Evolutionary conservation across 2,888 invertebrate genomes (phyloP).

Genomic region (Xestoiulus laeticollis): DNA sequence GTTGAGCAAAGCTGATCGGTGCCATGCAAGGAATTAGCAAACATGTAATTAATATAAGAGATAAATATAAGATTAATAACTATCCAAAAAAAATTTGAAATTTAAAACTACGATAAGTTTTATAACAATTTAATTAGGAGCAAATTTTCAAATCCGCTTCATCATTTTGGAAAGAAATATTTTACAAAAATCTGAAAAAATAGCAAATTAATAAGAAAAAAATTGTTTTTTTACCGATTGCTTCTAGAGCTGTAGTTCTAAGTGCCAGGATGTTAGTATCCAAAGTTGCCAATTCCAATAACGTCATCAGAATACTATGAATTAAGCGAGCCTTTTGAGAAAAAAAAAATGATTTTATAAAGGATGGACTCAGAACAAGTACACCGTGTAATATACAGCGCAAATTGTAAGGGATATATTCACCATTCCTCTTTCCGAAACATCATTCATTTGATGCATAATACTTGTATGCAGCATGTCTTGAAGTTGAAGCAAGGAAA

Average conservation of each 20-base stretch:
- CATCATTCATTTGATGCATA: conserved; percentile 49
- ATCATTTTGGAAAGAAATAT: too few species aligned
- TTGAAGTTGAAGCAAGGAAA: conserved; percentile 50
- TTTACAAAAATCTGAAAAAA: too few species aligned
- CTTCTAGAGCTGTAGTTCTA: conserved; percentile 49
- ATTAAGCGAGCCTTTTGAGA: conserved; percentile 47
- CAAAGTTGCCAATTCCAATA: conserved; percentile 50
- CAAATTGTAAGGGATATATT: neutral
- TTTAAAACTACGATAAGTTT: too few species aligned
- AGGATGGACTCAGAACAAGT: neutral
- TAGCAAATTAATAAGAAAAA: neutral
- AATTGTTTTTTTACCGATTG: conserved; percentile 29
- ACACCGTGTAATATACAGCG: neutral
- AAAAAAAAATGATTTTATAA: neutral
- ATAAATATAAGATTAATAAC: too few species aligned
- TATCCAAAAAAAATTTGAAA: too few species aligned
- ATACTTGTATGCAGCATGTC: conserved; percentile 50
- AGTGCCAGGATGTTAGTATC: conserved; percentile 50
- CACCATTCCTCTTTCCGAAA: conserved; percentile 50
- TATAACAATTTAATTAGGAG: too few species aligned
- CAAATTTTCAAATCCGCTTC: too few species aligned
- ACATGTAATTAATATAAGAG: too few species aligned
- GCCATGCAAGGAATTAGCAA: too few species aligned
- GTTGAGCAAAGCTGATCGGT: too few species aligned
- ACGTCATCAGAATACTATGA: conserved; percentile 51